phyloP scores from a whole-genome alignment of 2,797 vertebrate genomes.

The Heterohyrax brucei region DNA sequence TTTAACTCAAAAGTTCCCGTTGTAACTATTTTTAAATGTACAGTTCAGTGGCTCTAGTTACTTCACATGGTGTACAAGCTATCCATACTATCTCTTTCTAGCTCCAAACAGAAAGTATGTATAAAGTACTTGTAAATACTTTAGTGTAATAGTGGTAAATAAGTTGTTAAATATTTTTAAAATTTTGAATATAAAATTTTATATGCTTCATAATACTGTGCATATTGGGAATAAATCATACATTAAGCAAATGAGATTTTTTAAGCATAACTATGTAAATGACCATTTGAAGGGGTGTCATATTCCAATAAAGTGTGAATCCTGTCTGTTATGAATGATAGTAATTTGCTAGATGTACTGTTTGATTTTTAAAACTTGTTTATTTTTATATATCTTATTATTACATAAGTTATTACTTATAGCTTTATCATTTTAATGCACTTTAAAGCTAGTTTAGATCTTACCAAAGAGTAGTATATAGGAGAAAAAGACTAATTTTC shows the following conservation, averaged over 20 bases:
- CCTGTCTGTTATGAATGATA: not conserved
- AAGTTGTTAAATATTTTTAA: constrained; percentile 51
- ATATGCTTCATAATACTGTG: constrained; percentile 8
- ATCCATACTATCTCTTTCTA: not conserved
- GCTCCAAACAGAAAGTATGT: not conserved
- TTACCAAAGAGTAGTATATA: constrained; percentile 62
- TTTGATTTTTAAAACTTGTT: constrained; percentile 36
- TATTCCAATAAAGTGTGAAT: not conserved
- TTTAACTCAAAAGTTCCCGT: not conserved
- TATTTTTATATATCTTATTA: constrained; percentile 49
- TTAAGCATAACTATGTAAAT: constrained; percentile 28
- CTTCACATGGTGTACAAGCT: not conserved
- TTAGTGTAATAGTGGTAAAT: not conserved
- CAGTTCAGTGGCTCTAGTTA: not conserved
- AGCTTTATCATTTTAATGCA: constrained; percentile 30
- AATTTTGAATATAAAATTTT: constrained; percentile 34
- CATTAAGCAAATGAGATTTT: not conserved
- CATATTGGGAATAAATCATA: constrained; percentile 49
- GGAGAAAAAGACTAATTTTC: constrained; percentile 81
- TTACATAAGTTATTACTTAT: constrained; percentile 40
- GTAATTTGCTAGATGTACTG: constrained; percentile 42
- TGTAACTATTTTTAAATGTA: not conserved
- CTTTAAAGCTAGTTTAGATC: constrained; percentile 21
- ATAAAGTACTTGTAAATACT: constrained; percentile 7
- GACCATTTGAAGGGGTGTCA: not conserved